Evolutionary conservation across 2,797 vertebrate species (phyloP), one percentile per base, ranked within the genome.

Genomic region (Hypotaenidia okinawae): DNA sequence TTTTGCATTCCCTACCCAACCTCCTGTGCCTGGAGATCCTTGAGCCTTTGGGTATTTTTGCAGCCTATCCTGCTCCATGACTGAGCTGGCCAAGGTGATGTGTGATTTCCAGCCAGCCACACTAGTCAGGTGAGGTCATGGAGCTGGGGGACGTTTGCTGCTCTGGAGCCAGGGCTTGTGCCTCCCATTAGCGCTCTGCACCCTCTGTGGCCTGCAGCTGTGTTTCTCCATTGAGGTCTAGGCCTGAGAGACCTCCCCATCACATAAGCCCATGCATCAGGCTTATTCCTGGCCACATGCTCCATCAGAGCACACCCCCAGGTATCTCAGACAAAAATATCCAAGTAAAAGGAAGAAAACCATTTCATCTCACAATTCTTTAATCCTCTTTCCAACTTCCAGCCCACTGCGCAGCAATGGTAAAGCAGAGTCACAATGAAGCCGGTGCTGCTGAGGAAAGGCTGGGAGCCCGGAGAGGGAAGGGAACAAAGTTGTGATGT

Each of bases 401-500:
- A 76, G 61, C 21, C 54, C 45, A 16, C 16, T 24, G 30, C 39
- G 61, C 41, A 58, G 76, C 70, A 43, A 32, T 6, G 6, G 41
- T 52, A 45, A 72, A 33, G 57, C 30, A 16, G 64, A 86, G 27
- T 52, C 37, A 47, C 54, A 63, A 7, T 1, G 0, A 39, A 81
- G 30, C 32, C 35, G 43, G 43, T 24, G 76, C 51, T 49, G 57
- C 81, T 47, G 37, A 47, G 49, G 54, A 68, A 41, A 77, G 13
- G 30, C 19, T 73, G 66, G 13, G 45, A 68, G 57, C 19, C 12
- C 55, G 37, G 61, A 59, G 77, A 72, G 12, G 41, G 70, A 73
- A 27, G 15, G 76, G 61, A 54, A 16, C 23, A 25, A 62, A 75
- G 27, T 27, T 41, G 39, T 0, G 0, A 57, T 0, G 0, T 47